Base-by-base conservation (phyloP, 2,797 vertebrate genomes). In the Dipus sagitta region DNA sequence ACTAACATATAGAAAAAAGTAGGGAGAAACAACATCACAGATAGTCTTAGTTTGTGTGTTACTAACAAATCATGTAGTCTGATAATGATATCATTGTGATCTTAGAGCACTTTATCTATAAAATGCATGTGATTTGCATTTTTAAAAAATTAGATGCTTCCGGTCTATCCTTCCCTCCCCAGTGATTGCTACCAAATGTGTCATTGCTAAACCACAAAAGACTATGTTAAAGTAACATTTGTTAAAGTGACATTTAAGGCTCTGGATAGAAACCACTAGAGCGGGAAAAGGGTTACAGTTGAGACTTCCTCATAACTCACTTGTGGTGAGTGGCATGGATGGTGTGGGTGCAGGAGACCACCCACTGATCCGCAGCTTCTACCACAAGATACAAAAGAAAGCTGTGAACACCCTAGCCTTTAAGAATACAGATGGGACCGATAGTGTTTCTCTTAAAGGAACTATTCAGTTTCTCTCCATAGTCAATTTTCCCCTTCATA, bases 141-240 rank as follows among this genome's bases (percentile, higher is more conserved):
- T 84, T 34, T 88, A 65, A 81, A 98, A 97, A 98, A 98, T 98
- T 98, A 98, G 98, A 98, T 97, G 96, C 98, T 98, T 98, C 98
- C 98, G 98, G 95, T 98, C 90, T 93, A 54, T 80, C 83, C 64
- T 89, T 42, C 96, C 97, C 85, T 96, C 97, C 97, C 97, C 96
- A 85, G 94, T 96, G 95, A 98, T 97, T 97, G 98, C 97, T 98
- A 98, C 98, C 97, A 97, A 97, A 97, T 98, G 95, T 98, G 97
- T 98, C 98, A 98, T 98, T 98, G 98, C 97, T 97, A 97, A 98
- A 98, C 98, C 98, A 98, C 98, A 98, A 98, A 98, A 98, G 98
- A 98, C 97, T 97, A 97, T 23, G 96, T 97, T 98, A 97, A 98
- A 98, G 97, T 90, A 98, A 98, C 97, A 97, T 98, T 98, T 98